Conservation (phyloP, 2,888 invertebrate genomes). For the Mimumesa dahlbomi region DNA sequence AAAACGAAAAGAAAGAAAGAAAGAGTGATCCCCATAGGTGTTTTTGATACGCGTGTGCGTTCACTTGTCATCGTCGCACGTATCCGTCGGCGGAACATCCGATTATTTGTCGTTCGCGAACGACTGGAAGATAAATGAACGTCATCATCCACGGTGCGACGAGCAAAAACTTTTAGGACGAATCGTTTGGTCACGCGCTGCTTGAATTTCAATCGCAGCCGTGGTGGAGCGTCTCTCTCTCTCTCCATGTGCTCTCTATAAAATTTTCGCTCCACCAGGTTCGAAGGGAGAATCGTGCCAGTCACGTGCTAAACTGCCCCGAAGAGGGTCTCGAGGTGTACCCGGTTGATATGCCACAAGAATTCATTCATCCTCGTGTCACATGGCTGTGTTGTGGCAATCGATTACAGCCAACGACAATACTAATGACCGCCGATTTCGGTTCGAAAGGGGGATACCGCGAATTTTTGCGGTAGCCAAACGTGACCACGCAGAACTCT, state of each 20-base stretch:
- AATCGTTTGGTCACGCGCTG: slow-evolving; percentile 64
- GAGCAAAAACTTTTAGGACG: slow-evolving; percentile 51
- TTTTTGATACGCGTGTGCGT: background rate
- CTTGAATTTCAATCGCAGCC: slow-evolving; percentile 50
- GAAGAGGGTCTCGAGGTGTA: background rate
- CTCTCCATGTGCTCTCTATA: slow-evolving; percentile 7
- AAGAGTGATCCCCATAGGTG: too few relatives aligned
- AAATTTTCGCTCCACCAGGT: slow-evolving; percentile 29
- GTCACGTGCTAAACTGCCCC: slow-evolving; percentile 58
- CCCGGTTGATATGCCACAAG: slow-evolving; percentile 7
- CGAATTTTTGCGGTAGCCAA: background rate
- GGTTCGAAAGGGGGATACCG: background rate
- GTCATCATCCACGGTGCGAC: slow-evolving; percentile 40
- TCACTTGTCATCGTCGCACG: too few relatives aligned
- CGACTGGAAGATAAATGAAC: slow-evolving; percentile 68
- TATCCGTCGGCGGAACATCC: too few relatives aligned
- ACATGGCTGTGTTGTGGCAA: slow-evolving; percentile 2
- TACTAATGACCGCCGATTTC: background rate
- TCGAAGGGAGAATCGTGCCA: slow-evolving; percentile 39
- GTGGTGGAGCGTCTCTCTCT: slow-evolving; percentile 1
- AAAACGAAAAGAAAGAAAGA: too few relatives aligned
- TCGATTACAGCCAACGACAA: slow-evolving; percentile 2
- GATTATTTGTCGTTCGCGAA: slow-evolving; percentile 40
- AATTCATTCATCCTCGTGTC: slow-evolving; percentile 12
- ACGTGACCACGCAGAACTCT: slow-evolving; percentile 1